A percentile compares a stretch with the other conserved stretches of the same genome.
These are phyloP conservation scores for Erebia epiphron DNA, from an alignment of 2,888 invertebrate genomes.

Conservation along the genomic window DNA sequence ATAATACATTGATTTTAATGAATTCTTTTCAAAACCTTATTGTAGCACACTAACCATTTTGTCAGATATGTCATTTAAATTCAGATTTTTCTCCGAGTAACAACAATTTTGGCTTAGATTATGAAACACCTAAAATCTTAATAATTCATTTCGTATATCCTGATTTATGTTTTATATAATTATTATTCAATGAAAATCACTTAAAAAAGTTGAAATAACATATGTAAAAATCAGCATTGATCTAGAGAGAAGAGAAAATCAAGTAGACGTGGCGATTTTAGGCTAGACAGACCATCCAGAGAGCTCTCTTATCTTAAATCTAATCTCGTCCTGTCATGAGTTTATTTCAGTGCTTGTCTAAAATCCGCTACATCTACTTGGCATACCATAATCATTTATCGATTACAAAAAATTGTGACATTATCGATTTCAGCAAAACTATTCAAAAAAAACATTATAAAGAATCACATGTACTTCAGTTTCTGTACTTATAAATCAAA, in stretches of 20 bases:
- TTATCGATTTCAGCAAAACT: slow-evolving; percentile 50
- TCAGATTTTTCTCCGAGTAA: slow-evolving; percentile 81
- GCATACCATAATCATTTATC: slow-evolving; percentile 45
- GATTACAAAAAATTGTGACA: slow-evolving; percentile 59
- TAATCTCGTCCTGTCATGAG: slow-evolving; percentile 30
- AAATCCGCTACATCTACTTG: slow-evolving; percentile 55
- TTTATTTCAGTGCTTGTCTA: slow-evolving; percentile 39
- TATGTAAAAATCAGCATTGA: slow-evolving; percentile 42
- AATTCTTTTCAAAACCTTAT: slow-evolving; percentile 76
- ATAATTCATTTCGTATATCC: slow-evolving; percentile 56
- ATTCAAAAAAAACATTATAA: slow-evolving; percentile 69
- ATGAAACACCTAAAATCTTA: slow-evolving; percentile 64
- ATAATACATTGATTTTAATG: slow-evolving; percentile 81
- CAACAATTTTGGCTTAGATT: slow-evolving; percentile 76
- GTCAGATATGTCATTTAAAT: slow-evolving; percentile 83
- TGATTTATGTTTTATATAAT: slow-evolving; percentile 51
- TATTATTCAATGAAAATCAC: slow-evolving; percentile 56
- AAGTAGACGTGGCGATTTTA: slow-evolving; percentile 45
- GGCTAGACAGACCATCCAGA: slow-evolving; percentile 26
- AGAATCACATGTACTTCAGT: slow-evolving; percentile 78
- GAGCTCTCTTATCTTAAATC: slow-evolving; percentile 48
- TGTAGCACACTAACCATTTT: slow-evolving; percentile 83
- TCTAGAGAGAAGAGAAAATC: slow-evolving; percentile 43
- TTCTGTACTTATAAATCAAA: slow-evolving; percentile 75
- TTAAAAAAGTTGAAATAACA: slow-evolving; percentile 46